Evolutionary conservation across 2,113 vertebrate genomes (phyloP).

Genomic region (Caretta caretta): DNA sequence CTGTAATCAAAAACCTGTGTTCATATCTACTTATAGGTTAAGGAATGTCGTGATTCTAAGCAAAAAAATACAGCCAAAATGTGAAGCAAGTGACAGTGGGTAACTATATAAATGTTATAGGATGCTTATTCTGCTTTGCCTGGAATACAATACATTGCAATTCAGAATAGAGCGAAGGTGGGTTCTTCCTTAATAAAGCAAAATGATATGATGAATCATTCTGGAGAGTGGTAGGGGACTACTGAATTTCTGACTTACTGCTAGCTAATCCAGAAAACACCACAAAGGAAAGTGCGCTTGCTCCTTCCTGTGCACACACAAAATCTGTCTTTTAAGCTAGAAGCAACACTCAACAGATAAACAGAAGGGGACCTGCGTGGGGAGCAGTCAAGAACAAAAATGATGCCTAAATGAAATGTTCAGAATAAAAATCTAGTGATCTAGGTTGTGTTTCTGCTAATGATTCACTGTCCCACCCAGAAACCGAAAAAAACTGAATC

Average conservation of each 20-base stretch:
- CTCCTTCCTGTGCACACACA: neutral
- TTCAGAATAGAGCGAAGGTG: neutral
- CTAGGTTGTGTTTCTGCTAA: neutral
- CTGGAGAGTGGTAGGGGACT: neutral
- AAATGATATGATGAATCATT: neutral
- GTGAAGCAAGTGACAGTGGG: neutral
- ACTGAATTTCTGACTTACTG: neutral
- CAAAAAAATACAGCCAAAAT: neutral
- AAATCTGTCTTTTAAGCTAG: neutral
- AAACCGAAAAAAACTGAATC: neutral
- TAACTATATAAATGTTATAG: neutral
- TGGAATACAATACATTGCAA: neutral
- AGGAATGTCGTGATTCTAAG: neutral
- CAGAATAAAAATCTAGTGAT: neutral
- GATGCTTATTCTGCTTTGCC: neutral
- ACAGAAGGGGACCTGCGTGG: no score
- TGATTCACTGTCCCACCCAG: neutral
- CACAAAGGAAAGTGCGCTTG: neutral
- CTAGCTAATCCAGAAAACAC: neutral
- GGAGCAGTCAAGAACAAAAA: neutral
- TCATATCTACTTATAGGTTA: neutral
- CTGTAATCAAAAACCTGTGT: neutral
- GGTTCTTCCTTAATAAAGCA: neutral
- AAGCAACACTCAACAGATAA: neutral
- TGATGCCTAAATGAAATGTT: neutral